Evolutionary conservation across 2,888 invertebrate species (phyloP).

Genomic region (Malachius bipustulatus): DNA sequence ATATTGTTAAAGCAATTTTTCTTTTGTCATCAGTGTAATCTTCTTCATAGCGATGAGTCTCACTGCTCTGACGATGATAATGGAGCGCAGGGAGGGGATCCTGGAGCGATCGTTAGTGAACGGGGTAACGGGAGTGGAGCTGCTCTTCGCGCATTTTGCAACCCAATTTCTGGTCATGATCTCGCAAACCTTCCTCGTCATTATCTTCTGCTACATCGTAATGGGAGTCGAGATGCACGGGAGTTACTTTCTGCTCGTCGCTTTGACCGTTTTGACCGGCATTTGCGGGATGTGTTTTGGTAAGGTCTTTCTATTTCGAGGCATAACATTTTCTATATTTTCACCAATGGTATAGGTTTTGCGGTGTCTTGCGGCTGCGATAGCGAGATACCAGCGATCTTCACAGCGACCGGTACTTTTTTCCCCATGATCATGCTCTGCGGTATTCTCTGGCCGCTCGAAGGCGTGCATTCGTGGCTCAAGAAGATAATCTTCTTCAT

Average conservation of each 20-base stretch:
- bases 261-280: constrained; percentile 69
- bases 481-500: constrained; percentile 56
- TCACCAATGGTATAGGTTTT: constrained; percentile 60
- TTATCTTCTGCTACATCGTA: constrained; percentile 64
- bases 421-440: constrained; percentile 76
- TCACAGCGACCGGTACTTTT: constrained; percentile 75
- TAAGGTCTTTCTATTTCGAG: too few species aligned
- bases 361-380: constrained; percentile 71
- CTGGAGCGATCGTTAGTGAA: constrained; percentile 81
- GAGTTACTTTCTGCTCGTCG: constrained; percentile 57
- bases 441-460: constrained; percentile 90
- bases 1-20: too few species aligned
- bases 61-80: constrained; percentile 80
- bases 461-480: constrained; percentile 75
- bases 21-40: constrained; percentile 72
- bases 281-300: constrained; percentile 91
- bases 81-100: constrained; percentile 82
- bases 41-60: constrained; percentile 90
- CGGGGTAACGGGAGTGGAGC: constrained; percentile 69
- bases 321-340: too few species aligned
- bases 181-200: constrained; percentile 67
- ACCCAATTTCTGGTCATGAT: constrained; percentile 82
- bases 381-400: constrained; percentile 73
- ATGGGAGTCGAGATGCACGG: constrained; percentile 72
- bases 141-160: constrained; percentile 74